Conservation (phyloP, 1,140 invertebrate genomes). For the Sitobion miscanthi region DNA sequence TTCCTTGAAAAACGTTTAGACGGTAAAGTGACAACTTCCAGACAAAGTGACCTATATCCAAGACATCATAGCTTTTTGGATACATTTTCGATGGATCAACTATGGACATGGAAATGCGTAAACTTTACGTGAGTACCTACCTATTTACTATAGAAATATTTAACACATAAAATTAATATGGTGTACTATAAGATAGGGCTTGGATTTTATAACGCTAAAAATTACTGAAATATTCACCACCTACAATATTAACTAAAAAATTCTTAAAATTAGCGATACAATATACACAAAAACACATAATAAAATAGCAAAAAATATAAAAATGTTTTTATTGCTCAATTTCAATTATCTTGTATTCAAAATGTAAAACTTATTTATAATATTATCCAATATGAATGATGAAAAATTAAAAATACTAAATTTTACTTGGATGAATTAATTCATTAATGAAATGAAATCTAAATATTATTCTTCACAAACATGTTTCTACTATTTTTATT, state of each 20-base stretch:
- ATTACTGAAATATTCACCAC: background rate
- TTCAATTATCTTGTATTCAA: too few species aligned
- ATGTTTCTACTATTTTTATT: background rate
- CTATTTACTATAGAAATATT: background rate
- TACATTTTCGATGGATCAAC: slow-evolving; percentile 63
- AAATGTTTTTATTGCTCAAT: too few species aligned
- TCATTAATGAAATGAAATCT: background rate
- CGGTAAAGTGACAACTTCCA: slow-evolving; percentile 63
- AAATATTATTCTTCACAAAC: background rate
- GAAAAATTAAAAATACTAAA: background rate
- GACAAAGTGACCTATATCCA: slow-evolving; percentile 62
- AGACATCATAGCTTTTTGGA: slow-evolving; percentile 48
- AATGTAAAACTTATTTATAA: background rate
- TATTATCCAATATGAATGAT: background rate
- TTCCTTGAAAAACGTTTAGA: slow-evolving; percentile 60
- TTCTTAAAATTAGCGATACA: background rate
- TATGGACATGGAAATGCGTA: slow-evolving; percentile 73
- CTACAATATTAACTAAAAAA: background rate
- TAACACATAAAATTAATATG: background rate
- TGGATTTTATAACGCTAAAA: background rate
- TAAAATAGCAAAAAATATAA: too few species aligned
- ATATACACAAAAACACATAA: background rate
- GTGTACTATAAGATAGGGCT: background rate
- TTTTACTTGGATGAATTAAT: background rate
- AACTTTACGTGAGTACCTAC: slow-evolving; percentile 68